These are phyloP conservation scores for Myrmophylax atrothorax DNA, from an alignment of 2,113 vertebrate species.

Conservation along the genomic window DNA sequence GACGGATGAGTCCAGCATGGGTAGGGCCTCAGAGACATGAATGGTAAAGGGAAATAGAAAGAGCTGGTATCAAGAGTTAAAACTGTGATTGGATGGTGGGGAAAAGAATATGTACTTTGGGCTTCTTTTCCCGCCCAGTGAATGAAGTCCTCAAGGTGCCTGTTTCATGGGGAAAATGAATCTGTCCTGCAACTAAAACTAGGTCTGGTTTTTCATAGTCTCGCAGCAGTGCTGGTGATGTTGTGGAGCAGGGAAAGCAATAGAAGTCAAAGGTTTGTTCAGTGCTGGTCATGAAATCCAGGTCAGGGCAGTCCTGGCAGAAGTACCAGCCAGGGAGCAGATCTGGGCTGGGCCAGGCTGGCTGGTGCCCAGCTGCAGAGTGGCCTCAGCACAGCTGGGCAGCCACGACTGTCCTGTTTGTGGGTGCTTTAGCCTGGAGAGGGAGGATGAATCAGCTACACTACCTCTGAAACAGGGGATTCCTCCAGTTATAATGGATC, in stretches of 20 bases:
- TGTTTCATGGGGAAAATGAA: neutral
- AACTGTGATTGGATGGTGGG: neutral
- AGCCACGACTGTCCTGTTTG: neutral
- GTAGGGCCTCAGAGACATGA: constrained; percentile 63
- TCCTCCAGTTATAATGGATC: neutral
- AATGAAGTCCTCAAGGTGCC: neutral
- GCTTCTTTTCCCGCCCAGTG: neutral
- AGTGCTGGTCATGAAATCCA: neutral
- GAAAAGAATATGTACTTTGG: neutral
- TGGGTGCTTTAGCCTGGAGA: neutral
- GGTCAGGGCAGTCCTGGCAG: neutral
- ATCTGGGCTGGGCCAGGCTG: neutral
- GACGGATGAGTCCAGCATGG: constrained; percentile 92
- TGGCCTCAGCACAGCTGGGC: neutral
- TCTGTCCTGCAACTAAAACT: neutral
- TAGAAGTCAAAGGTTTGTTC: neutral
- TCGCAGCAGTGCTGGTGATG: neutral
- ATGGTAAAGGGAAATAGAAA: neutral
- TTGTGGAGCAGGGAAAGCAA: neutral
- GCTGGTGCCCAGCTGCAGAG: neutral
- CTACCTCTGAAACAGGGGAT: neutral
- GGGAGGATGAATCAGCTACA: neutral
- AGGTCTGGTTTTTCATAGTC: neutral
- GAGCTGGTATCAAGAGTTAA: neutral
- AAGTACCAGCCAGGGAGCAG: neutral